Evolutionary conservation across 2,888 invertebrate species (phyloP).

Genomic region (Trachelus stipa): DNA sequence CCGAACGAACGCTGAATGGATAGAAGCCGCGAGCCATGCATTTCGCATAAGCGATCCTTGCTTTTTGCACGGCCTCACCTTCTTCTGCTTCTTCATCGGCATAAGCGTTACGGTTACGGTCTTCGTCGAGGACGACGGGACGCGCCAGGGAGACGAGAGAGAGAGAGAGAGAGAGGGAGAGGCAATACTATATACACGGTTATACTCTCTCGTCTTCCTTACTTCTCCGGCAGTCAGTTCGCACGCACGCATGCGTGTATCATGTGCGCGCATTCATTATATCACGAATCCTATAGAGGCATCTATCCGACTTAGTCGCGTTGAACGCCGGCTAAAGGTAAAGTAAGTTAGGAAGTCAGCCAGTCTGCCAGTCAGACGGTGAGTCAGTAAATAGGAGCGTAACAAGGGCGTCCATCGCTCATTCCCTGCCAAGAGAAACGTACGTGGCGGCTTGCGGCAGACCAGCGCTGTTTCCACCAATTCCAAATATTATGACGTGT

Average conservation of each 20-base stretch:
- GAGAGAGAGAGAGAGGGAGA: slow-evolving; percentile 16
- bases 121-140: slow-evolving; percentile 9
- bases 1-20: slow-evolving; percentile 2
- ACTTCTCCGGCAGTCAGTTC: not conserved
- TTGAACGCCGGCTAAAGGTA: not conserved
- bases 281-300: not conserved
- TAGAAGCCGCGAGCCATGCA: slow-evolving; percentile 17
- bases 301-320: not conserved
- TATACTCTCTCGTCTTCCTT: not conserved
- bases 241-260: not conserved
- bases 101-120: slow-evolving; percentile 32
- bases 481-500: slow-evolving; percentile 46
- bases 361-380: not conserved
- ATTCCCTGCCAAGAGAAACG: not conserved
- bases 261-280: not conserved
- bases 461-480: not conserved
- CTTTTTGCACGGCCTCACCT: slow-evolving; percentile 51
- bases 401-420: not conserved
- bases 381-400: not conserved
- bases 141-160: slow-evolving; percentile 10
- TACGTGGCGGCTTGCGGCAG: not conserved
- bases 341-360: not conserved
- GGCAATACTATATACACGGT: not conserved
- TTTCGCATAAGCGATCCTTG: slow-evolving; percentile 24
- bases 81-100: slow-evolving; percentile 52